A percentile compares a stretch with the other conserved stretches of the same genome.
Evolutionary conservation across 2,888 invertebrate species (phyloP).

Genomic region (Lasioglossum lativentre): DNA sequence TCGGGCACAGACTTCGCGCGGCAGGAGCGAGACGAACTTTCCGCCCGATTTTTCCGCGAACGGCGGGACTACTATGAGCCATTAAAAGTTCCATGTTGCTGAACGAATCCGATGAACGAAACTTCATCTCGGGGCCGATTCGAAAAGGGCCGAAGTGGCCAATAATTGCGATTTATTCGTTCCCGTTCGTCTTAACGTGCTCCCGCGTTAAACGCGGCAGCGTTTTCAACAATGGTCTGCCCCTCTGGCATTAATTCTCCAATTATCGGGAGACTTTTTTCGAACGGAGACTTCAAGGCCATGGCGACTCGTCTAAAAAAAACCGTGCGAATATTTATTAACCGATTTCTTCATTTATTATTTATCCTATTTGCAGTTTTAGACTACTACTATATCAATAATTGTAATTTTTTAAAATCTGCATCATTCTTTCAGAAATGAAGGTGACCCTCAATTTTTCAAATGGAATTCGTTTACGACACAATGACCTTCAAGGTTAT

Average conservation of each 20-base stretch:
- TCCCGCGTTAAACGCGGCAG: conserved; percentile 53
- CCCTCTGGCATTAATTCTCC: conserved; percentile 53
- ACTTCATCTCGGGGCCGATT: conserved; percentile 53
- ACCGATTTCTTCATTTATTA: background rate
- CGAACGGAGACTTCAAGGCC: conserved; percentile 22
- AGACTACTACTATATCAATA: too few species aligned
- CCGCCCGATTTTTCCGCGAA: conserved; percentile 56
- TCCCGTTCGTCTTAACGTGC: conserved; percentile 37
- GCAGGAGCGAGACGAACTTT: conserved; percentile 43
- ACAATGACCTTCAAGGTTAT: too few species aligned
- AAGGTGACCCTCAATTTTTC: too few species aligned
- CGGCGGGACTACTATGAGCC: conserved; percentile 47
- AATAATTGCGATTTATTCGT: conserved; percentile 68
- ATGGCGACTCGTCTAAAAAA: background rate
- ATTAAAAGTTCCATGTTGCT: conserved; percentile 72
- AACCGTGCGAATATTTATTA: background rate
- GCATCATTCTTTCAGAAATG: too few species aligned
- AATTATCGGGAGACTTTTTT: conserved; percentile 42
- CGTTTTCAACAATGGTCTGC: conserved; percentile 33
- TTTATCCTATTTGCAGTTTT: too few species aligned
- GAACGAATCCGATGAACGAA: conserved; percentile 68
- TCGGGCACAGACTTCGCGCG: conserved; percentile 50
- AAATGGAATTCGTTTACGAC: too few species aligned
- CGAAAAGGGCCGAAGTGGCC: conserved; percentile 63
- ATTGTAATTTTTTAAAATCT: too few species aligned